Evolutionary conservation across 2,113 vertebrate species (phyloP).

Genomic region (Hemiscyllium ocellatum): DNA sequence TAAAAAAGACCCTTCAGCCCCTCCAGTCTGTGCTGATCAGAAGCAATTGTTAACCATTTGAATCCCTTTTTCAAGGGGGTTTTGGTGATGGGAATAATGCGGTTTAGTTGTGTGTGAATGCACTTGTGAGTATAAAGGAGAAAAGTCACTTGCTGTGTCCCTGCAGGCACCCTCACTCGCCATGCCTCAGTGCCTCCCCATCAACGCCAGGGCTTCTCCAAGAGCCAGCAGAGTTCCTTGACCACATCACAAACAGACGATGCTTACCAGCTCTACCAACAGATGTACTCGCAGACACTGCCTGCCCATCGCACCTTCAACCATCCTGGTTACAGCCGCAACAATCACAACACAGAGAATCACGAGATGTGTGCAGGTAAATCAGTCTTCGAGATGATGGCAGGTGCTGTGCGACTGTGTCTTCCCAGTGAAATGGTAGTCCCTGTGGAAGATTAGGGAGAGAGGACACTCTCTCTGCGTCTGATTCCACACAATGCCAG

Average conservation of each 20-base stretch:
- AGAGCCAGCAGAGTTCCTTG: slow-evolving; percentile 42
- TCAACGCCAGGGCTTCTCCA: slow-evolving; percentile 52
- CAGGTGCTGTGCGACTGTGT: neutral
- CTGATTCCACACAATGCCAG: no score
- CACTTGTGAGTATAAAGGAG: no score
- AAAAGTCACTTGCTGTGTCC: slow-evolving; percentile 43
- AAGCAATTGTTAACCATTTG: no score
- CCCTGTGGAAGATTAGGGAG: no score
- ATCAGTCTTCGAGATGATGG: slow-evolving; percentile 38
- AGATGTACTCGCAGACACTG: slow-evolving; percentile 39
- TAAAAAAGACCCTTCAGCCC: no score
- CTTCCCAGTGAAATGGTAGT: neutral
- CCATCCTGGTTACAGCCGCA: neutral
- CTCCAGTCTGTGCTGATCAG: no score
- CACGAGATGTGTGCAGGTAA: neutral
- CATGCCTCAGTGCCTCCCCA: slow-evolving; percentile 57
- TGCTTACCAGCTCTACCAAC: slow-evolving; percentile 52
- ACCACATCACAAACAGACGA: slow-evolving; percentile 55
- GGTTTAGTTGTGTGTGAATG: no score
- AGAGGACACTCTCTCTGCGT: no score
- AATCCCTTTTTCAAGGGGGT: no score
- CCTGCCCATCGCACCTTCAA: slow-evolving; percentile 49
- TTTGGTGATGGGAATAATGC: no score
- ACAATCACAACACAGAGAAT: neutral
- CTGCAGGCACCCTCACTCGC: slow-evolving; percentile 64